Evolutionary conservation across 30 jellyfish, hydroid and myxozoan species (phyloP), one percentile per base, ranked within the genome.

Genomic region (Aurelia sp.): DNA sequence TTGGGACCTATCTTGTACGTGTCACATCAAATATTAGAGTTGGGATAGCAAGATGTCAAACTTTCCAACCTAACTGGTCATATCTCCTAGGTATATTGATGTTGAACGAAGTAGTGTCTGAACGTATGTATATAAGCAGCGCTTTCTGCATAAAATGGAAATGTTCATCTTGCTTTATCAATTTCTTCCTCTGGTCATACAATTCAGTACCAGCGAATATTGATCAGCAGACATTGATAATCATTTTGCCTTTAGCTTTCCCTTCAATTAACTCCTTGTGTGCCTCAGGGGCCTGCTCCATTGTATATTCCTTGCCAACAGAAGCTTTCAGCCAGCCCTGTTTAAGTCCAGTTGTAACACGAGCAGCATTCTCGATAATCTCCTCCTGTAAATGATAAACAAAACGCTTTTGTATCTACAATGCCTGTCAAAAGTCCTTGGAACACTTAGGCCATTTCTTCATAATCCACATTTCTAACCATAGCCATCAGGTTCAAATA

Each of bases 271-370:
- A 85, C 64, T 91, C 98, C 27, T 85, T 61, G 82, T 91, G 98
- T 9, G 98, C 96, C 59, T 85, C 94, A 1, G 78, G 40, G 15
- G 94, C 91, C 21, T 77, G 88, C 55, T 86, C 88, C 90, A 91
- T 70, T 11, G 92, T 82, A 74, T 63, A 85, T 68, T 87, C 90
- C 63, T 86, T 85, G 21, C 96, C 90, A 62, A 91, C 75, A 16
- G 81, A 86, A 1, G 98, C 96, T 65, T 74, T 91, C 71, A 91
- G 48, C 94, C 94, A 85, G 62, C 96, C 96, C 47, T 65, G 80
- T 20, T 79, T 73, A 41, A 91, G 83, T 7, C 98, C 95, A 75
- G 72, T 57, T 51, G 84, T 16, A 17, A 86, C 61, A 20, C 85
- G 81, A 6, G 89, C 85, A 4, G 95, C 89, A 74, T 67, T 78